Evolutionary conservation across 2,797 vertebrate species (phyloP).

Genomic region (Peromyscus aztecus): DNA sequence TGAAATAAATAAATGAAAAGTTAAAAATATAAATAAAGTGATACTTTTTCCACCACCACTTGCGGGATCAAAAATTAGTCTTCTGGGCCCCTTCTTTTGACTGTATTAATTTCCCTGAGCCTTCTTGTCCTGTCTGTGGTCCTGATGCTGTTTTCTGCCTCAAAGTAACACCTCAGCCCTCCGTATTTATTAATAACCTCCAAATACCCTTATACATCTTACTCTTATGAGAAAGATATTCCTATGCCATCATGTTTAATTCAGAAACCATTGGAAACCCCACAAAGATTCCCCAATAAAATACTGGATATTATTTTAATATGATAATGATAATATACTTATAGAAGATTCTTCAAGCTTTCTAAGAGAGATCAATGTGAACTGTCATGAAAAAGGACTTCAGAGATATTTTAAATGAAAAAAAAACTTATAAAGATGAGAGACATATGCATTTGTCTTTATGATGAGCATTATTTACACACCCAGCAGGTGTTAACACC

Average conservation of each 20-base stretch:
- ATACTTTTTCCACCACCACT: background rate
- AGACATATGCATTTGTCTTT: background rate
- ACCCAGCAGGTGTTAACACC: background rate
- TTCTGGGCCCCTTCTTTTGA: background rate
- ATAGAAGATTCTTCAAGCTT: background rate
- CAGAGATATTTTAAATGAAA: conserved; percentile 31
- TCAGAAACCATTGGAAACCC: background rate
- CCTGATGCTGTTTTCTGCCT: background rate
- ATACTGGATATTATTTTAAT: background rate
- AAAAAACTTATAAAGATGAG: background rate
- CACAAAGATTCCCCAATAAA: background rate
- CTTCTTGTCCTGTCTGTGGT: background rate
- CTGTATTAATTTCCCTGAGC: background rate
- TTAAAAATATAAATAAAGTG: background rate
- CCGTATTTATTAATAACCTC: too few relatives aligned
- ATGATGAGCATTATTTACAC: background rate
- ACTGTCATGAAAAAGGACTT: background rate
- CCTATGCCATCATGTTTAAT: background rate
- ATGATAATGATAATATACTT: background rate
- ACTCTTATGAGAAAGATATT: background rate
- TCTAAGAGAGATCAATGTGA: background rate
- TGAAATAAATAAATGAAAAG: background rate
- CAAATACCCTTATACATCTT: background rate
- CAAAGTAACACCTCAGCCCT: background rate
- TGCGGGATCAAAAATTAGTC: background rate